phyloP scores from a whole-genome alignment of 2,888 invertebrate genomes.

The Drosophila melanocephala region DNA sequence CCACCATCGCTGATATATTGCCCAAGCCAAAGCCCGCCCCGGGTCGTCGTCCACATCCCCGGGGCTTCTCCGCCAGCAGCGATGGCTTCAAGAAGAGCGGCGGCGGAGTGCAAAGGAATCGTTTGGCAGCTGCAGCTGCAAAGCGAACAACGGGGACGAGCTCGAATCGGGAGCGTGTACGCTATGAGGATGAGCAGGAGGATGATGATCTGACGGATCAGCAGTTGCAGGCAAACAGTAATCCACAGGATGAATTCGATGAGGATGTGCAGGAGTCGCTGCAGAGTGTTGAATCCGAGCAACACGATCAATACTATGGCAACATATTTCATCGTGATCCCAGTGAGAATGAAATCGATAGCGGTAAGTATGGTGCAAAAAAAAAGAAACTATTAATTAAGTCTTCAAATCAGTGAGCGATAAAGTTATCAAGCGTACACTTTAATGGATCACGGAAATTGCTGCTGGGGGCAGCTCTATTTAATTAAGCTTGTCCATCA shows the following conservation, averaged over 20 bases:
- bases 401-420: slow-evolving; percentile 19
- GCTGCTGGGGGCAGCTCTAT: slow-evolving; percentile 4
- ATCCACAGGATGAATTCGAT: slow-evolving; percentile 67
- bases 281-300: slow-evolving; percentile 91
- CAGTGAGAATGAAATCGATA: slow-evolving; percentile 84
- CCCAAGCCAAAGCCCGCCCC: slow-evolving; percentile 85
- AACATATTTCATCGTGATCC: slow-evolving; percentile 85
- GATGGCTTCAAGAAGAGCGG: slow-evolving; percentile 56
- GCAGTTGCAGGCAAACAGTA: slow-evolving; percentile 41
- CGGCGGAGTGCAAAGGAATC: slow-evolving; percentile 61
- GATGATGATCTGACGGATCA: slow-evolving; percentile 54
- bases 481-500: slow-evolving; percentile 26
- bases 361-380: slow-evolving; percentile 72
- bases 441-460: not conserved
- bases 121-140: slow-evolving; percentile 56
- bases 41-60: slow-evolving; percentile 70
- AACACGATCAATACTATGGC: slow-evolving; percentile 88
- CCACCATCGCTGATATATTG: slow-evolving; percentile 89
- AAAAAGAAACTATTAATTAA: slow-evolving; percentile 48
- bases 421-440: slow-evolving; percentile 34
- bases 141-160: slow-evolving; percentile 46
- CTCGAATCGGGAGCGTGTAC: slow-evolving; percentile 4
- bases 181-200: slow-evolving; percentile 54
- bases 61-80: slow-evolving; percentile 73
- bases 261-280: slow-evolving; percentile 84